These are phyloP conservation scores for Bombus waltoni DNA, from an alignment of 1,140 invertebrate genomes.

Conservation along the genomic window DNA sequence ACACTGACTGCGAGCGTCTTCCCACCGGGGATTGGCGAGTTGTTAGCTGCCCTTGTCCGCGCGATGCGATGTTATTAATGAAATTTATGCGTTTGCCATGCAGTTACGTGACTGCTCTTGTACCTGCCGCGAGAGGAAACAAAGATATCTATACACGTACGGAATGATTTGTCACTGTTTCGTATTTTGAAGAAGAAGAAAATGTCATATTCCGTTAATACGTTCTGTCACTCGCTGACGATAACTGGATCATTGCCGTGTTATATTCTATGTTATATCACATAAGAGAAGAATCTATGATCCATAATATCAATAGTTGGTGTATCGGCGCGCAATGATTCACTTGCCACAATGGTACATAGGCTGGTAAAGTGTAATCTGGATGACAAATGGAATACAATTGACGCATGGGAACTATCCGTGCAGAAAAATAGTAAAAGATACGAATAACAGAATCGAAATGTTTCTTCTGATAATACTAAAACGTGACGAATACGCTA, in stretches of 20 bases:
- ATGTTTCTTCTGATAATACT: background rate
- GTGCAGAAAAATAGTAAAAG: no score
- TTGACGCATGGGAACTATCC: background rate
- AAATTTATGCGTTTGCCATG: slow-evolving; percentile 10
- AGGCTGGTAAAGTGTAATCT: no score
- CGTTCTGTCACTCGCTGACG: no score
- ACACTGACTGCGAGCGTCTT: slow-evolving; percentile 30
- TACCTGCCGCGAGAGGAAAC: no score
- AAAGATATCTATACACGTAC: background rate
- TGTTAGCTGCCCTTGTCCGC: slow-evolving; percentile 6
- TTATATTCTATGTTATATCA: no score
- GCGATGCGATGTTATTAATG: slow-evolving; percentile 22
- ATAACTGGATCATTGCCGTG: no score
- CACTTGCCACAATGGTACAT: no score
- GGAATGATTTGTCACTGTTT: background rate
- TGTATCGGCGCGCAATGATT: no score
- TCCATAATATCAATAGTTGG: no score
- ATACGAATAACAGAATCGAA: no score
- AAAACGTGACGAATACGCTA: background rate
- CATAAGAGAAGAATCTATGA: no score
- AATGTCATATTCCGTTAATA: background rate
- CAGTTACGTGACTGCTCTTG: background rate
- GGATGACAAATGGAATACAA: background rate
- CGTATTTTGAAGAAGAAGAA: background rate
- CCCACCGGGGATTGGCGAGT: slow-evolving; percentile 12